Evolutionary conservation across 2,113 vertebrate genomes (phyloP), one percentile per base, ranked within the genome.

Genomic region (Myiagra hebetior): DNA sequence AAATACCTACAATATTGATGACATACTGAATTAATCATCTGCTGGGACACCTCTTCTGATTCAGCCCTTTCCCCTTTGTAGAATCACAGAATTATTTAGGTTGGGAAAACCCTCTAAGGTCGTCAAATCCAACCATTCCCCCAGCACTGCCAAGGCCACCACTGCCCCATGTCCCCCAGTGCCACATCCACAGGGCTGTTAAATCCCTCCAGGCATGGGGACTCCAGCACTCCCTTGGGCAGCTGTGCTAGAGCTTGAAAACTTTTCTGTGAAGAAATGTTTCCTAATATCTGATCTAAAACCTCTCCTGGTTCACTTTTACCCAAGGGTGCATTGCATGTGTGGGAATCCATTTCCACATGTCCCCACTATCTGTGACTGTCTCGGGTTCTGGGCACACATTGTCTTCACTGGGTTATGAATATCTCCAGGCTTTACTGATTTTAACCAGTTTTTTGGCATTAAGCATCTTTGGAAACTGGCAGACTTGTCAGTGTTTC

Each of bases 161-260:
- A 9, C 39, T 60, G 6, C 4, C 5, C 27, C 18, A 2, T 24
- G 68, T 52, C 60, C 26, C 41, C 55, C 28, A 6, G 18, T 33
- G 21, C 35, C 35, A 49, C 42, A 49, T 33, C 62, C 41, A 69
- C 47, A 16, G 0, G 0, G 30, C 15, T 70, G 47, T 70, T 33
- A 70, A 70, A 56, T 15, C 49, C 49, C 15, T 33, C 12, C 31
- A 56, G 26, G 55, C 8, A 11, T 37, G 49, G 35, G 35, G 6
- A 16, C 30, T 27, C 24, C 39, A 19, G 0, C n/a, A 31, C 17
- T 49, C 1, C 30, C 60, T 1, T 44, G 44, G 37, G 3, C 37
- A 67, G 13, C 46, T 70, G 13, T 47, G 21, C 24, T 62, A 41
- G 26, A 5, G 55, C 21, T 69, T 23, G 3, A 49, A 41, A 69